phyloP scores from a whole-genome alignment of 2,797 vertebrate species.

The Diplodus puntazzo region DNA sequence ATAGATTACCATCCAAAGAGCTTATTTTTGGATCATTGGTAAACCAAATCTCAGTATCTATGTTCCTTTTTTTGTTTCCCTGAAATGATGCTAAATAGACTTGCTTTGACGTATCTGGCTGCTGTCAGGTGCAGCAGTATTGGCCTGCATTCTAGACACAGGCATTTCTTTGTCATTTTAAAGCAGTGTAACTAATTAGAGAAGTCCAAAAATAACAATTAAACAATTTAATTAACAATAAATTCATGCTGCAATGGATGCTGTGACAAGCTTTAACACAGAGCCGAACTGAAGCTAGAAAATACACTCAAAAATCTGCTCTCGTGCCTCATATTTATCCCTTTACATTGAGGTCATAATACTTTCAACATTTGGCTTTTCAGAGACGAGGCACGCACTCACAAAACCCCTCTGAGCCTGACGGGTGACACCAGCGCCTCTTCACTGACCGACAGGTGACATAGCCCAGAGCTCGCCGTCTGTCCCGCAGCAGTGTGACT shows the following conservation, averaged over 20 bases:
- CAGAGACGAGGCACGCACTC: background rate
- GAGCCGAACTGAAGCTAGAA: conserved; percentile 13
- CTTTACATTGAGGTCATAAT: conserved; percentile 18
- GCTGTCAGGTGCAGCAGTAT: conserved; percentile 10
- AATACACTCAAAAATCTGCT: background rate
- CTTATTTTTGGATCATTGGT: conserved; percentile 48
- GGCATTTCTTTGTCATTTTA: background rate
- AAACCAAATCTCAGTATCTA: conserved; percentile 40
- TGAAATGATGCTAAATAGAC: conserved; percentile 15
- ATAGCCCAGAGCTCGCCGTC: conserved; percentile 15
- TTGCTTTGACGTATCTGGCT: background rate
- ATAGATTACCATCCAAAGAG: conserved; percentile 33
- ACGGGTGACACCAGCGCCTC: conserved; percentile 37
- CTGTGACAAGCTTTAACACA: background rate
- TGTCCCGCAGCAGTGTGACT: conserved; percentile 37
- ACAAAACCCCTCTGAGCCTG: conserved; percentile 17
- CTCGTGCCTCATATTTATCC: background rate
- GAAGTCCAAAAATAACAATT: background rate
- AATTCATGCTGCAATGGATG: conserved; percentile 1
- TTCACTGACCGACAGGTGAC: conserved; percentile 57
- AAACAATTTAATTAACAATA: no score
- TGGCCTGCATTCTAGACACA: background rate
- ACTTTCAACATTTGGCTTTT: conserved; percentile 10
- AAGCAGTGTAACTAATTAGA: background rate
- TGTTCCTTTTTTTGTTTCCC: conserved; percentile 23